These are phyloP conservation scores for Catharus fuscescens DNA, from an alignment of 2,113 vertebrate species.

Conservation along the genomic window DNA sequence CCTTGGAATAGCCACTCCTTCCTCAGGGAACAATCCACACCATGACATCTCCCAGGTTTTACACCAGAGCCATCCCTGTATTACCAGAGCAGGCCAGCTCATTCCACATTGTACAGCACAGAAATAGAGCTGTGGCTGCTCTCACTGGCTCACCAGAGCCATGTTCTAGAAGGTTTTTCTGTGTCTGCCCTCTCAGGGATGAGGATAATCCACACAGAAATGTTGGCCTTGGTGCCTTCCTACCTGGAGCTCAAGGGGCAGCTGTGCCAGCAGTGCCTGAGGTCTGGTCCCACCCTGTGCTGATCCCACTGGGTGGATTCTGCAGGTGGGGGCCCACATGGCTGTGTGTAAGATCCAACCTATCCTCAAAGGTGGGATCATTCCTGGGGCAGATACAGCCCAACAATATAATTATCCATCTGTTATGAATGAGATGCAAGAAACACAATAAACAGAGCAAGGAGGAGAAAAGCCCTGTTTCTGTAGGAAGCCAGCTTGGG, in stretches of 20 bases:
- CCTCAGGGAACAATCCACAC: background rate
- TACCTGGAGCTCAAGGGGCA: conserved; percentile 72
- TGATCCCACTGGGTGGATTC: conserved; percentile 76
- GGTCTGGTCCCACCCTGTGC: conserved; percentile 67
- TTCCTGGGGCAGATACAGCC: background rate
- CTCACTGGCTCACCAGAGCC: background rate
- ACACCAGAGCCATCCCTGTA: background rate
- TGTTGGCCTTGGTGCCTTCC: conserved; percentile 66
- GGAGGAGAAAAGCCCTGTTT: background rate
- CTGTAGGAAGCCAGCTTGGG: background rate
- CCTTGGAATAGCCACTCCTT: background rate
- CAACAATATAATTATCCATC: background rate
- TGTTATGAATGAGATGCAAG: background rate
- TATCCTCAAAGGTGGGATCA: conserved; percentile 69
- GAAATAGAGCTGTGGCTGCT: background rate
- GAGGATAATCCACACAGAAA: conserved; percentile 74
- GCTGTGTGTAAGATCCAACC: background rate
- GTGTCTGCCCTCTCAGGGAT: conserved; percentile 59
- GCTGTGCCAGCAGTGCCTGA: conserved; percentile 77
- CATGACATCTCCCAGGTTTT: background rate
- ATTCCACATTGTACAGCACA: background rate
- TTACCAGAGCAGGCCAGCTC: background rate
- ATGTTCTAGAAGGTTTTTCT: background rate
- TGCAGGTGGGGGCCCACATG: conserved; percentile 73
- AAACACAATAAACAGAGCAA: background rate